Percentiles rank a stretch among this genome's conserved stretches.
phyloP scores from a whole-genome alignment of 1,140 invertebrate genomes.

The Drosophila teissieri region DNA sequence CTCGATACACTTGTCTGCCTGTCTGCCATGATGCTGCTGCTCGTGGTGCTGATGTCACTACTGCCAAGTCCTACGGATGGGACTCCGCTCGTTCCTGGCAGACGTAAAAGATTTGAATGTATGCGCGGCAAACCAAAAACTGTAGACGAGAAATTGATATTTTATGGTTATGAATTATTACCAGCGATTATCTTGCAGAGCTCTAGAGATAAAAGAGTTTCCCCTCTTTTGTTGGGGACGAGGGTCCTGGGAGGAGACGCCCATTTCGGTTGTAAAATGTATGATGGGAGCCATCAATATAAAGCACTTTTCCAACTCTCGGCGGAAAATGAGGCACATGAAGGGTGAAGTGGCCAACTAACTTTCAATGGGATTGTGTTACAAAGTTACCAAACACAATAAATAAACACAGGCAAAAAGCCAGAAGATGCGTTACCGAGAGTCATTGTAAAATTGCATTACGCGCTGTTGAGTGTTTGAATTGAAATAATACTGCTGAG shows the following conservation, averaged over 20 bases:
- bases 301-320: conserved; percentile 25
- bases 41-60: conserved; percentile 40
- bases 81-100: conserved; percentile 17
- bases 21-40: conserved; percentile 28
- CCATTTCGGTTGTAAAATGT: conserved; percentile 20
- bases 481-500: conserved; percentile 61
- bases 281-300: conserved; percentile 19
- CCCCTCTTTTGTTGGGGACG: conserved; percentile 18
- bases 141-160: conserved; percentile 78
- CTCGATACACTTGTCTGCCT: conserved; percentile 66
- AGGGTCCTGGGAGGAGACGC: conserved; percentile 12
- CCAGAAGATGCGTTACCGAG: conserved; percentile 8
- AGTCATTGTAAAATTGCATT: conserved; percentile 51
- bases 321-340: conserved; percentile 1
- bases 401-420: conserved; percentile 6
- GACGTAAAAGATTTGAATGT: conserved; percentile 64
- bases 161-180: conserved; percentile 82
- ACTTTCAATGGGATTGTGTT: conserved; percentile 32
- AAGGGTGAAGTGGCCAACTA: conserved; percentile 2
- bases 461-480: conserved; percentile 38
- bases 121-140: conserved; percentile 52
- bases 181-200: conserved; percentile 66
- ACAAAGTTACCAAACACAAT: conserved; percentile 49
- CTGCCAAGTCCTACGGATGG: conserved; percentile 10
- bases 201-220: conserved; percentile 45